Evolutionary conservation across 2,888 invertebrate genomes (phyloP).

Genomic region (Drosophila subquinaria): DNA sequence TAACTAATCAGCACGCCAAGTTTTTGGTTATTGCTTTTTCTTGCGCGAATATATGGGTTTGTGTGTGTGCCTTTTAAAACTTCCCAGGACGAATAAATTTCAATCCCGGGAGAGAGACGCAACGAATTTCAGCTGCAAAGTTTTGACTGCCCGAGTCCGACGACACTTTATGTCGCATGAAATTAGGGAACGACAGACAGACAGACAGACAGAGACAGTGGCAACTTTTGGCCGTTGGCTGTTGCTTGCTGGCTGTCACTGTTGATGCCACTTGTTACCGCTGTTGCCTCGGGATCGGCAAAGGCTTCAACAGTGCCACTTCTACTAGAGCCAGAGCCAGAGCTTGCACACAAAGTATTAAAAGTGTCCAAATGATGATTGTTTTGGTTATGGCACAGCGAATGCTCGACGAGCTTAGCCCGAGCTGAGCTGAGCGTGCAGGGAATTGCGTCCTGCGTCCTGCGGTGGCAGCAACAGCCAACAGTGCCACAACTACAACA

Average conservation of each 20-base stretch:
- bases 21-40: conserved; percentile 47
- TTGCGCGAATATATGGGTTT: conserved; percentile 11
- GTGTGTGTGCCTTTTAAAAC: conserved; percentile 63
- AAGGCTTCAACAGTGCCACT: conserved; percentile 36
- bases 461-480: conserved; percentile 41
- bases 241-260: conserved; percentile 49
- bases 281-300: conserved; percentile 58
- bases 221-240: conserved; percentile 37
- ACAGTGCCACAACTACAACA: conserved; percentile 15
- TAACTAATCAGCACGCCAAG: conserved; percentile 55
- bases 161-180: conserved; percentile 74
- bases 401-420: conserved; percentile 48
- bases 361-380: conserved; percentile 84
- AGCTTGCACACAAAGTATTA: conserved; percentile 79
- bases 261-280: conserved; percentile 65
- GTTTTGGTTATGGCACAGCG: conserved; percentile 79
- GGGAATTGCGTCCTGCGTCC: conserved; percentile 60
- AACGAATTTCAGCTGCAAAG: conserved; percentile 59
- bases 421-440: conserved; percentile 42
- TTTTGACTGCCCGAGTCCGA: conserved; percentile 56
- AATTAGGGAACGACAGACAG: conserved; percentile 71
- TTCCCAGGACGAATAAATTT: conserved; percentile 72
- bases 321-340: neutral
- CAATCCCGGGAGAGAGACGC: conserved; percentile 72
- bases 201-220: conserved; percentile 23